Percentiles rank a stretch among this genome's conserved stretches.
Evolutionary conservation across 2,888 invertebrate species (phyloP).

Genomic region (Andrena hattorfiana): DNA sequence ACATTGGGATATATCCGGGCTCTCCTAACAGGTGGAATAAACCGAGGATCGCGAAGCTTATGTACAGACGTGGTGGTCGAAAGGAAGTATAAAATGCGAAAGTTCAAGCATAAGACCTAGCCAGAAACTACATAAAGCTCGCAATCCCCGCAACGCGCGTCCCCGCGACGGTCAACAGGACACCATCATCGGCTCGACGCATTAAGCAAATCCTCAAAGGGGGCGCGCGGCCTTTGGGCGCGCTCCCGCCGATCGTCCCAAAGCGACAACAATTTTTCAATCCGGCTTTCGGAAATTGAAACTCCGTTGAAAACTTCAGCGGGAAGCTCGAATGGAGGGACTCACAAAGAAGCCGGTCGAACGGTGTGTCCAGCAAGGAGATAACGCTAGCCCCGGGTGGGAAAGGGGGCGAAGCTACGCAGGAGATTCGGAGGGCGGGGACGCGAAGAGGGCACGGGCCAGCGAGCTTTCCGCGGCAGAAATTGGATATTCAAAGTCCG

Average conservation of each 20-base stretch:
- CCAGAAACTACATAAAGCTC: no score
- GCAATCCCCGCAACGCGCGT: neutral
- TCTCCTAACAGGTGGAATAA: no score
- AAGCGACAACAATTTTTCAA: slow-evolving; percentile 57
- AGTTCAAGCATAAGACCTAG: no score
- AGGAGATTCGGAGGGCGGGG: no score
- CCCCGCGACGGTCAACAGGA: neutral
- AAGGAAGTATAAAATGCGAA: no score
- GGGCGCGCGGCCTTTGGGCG: neutral
- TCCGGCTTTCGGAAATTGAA: slow-evolving; percentile 46
- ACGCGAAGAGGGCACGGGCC: slow-evolving; percentile 2
- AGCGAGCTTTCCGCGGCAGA: slow-evolving; percentile 33
- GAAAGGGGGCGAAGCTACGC: neutral
- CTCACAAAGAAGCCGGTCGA: slow-evolving; percentile 32
- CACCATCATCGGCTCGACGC: neutral
- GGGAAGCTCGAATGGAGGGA: neutral
- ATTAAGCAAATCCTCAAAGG: slow-evolving; percentile 49
- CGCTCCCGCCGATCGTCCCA: neutral
- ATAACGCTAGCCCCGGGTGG: slow-evolving; percentile 25
- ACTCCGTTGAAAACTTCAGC: slow-evolving; percentile 4
- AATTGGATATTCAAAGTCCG: slow-evolving; percentile 75
- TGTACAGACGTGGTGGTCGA: no score
- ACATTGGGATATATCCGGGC: no score
- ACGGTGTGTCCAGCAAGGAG: slow-evolving; percentile 44
- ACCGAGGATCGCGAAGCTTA: no score